Percentiles rank a stretch among this genome's conserved stretches.
Evolutionary conservation across 2,888 invertebrate species (phyloP).

Genomic region (Keiferia lycopersicella): DNA sequence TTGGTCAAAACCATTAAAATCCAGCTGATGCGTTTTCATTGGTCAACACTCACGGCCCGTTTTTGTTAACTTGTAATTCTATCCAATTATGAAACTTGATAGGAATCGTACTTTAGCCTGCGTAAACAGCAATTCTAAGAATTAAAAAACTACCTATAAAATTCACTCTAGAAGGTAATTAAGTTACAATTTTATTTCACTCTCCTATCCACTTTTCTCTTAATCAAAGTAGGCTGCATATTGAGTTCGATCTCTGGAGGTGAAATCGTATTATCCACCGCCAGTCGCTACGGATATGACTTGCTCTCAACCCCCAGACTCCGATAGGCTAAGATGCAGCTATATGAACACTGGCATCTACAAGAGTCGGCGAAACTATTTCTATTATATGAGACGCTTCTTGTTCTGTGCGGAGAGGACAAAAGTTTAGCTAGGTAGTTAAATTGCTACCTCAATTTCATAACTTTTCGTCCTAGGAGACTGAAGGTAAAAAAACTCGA

Average conservation of each 20-base stretch:
- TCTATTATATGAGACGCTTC: constrained; percentile 16
- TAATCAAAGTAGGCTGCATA: constrained; percentile 23
- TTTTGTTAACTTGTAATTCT: no score
- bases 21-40: no score
- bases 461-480: no score
- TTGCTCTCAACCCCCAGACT: constrained; percentile 24
- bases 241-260: constrained; percentile 23
- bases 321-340: constrained; percentile 16
- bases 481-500: no score
- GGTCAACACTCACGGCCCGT: no score
- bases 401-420: neutral
- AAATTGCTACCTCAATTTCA: neutral
- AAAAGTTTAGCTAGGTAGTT: neutral
- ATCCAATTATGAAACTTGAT: no score
- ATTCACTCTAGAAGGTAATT: no score
- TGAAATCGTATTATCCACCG: constrained; percentile 27
- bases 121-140: no score
- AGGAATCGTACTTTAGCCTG: no score
- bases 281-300: constrained; percentile 26
- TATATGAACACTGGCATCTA: neutral
- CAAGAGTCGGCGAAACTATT: constrained; percentile 3
- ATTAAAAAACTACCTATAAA: no score
- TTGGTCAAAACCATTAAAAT: no score
- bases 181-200: neutral
- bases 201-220: neutral